Evolutionary conservation across 2,797 vertebrate species (phyloP).

Genomic region (Dermochelys coriacea): DNA sequence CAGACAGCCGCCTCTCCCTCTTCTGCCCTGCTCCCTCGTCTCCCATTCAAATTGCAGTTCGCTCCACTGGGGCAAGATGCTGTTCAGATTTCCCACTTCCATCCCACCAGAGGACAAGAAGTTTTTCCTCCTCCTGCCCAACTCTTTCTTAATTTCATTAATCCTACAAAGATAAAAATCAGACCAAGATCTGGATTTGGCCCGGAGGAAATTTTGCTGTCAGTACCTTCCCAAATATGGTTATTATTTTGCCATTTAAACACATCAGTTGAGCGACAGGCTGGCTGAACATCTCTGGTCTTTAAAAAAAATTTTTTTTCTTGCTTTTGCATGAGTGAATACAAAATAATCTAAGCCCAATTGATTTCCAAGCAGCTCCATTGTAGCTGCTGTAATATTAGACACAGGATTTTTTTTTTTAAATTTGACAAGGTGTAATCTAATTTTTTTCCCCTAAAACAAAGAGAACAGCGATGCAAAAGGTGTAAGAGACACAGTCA

Average conservation of each 20-base stretch:
- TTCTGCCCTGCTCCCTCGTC: not conserved
- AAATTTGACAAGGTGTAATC: slow-evolving; percentile 94
- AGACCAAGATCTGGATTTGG: slow-evolving; percentile 55
- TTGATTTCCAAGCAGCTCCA: not conserved
- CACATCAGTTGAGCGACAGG: slow-evolving; percentile 24
- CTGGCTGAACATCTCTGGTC: slow-evolving; percentile 44
- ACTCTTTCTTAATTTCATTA: slow-evolving; percentile 67
- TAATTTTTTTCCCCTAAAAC: slow-evolving; percentile 83
- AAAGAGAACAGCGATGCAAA: slow-evolving; percentile 80
- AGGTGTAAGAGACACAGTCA: slow-evolving; percentile 84
- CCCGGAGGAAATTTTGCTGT: slow-evolving; percentile 34
- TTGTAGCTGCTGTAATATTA: not conserved
- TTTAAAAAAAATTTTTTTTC: not conserved
- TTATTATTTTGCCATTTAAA: slow-evolving; percentile 35
- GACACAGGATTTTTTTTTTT: not conserved
- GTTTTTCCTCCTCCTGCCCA: slow-evolving; percentile 51
- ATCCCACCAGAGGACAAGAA: slow-evolving; percentile 54
- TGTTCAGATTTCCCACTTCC: slow-evolving; percentile 45
- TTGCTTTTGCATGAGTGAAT: slow-evolving; percentile 31
- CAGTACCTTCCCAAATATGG: slow-evolving; percentile 53
- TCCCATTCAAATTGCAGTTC: slow-evolving; percentile 15
- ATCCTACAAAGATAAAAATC: slow-evolving; percentile 43
- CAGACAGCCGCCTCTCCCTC: slow-evolving; percentile 16
- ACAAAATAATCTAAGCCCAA: slow-evolving; percentile 35
- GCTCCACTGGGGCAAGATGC: not conserved